Evolutionary conservation across 2,797 vertebrate species (phyloP), one percentile per base, ranked within the genome.

Genomic region (Spondyliosoma cantharus): DNA sequence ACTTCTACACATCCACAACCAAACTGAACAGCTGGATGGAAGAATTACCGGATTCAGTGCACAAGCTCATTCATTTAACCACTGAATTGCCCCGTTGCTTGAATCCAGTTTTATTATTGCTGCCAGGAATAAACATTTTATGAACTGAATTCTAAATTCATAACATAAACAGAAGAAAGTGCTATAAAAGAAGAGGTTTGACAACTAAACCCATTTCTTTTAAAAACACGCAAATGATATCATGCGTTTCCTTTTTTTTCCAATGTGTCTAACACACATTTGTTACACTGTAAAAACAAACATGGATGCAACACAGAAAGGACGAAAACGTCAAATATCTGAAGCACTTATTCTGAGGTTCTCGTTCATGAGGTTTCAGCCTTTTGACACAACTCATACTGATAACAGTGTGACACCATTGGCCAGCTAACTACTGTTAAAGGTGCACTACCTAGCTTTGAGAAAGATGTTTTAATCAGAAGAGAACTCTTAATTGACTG

Each of bases 101-200:
- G 4, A 65, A 64, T 77, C 37, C 49, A 42, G 27, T 86, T 89
- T 37, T 57, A 61, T 87, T 92, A 89, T 91, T 92, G 90, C 88
- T 84, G 67, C 71, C 62, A 57, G 81, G 62, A 82, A 83, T 27
- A 57, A 56, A 80, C 19, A 71, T 49, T 67, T 67, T 2, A 48
- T 32, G 15, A 76, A 75, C 42, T 20, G 12, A 73, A 76, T 48
- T 77, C 49, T 27, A 53, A 70, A 80, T 60, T 46, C 27, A 72
- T 16, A 69, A 54, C 45, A 46, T 22, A 29, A 79, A 75, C 53
- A 15, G 12, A 67, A 52, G 7, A 64, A 63, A 76, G 70, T 70
- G 46, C 56, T 2, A 74, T 50, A 74, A 75, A 82, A 84, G 19
- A 29, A 29, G 12, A 60, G 71, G 27, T 64, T 4, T 24, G 5